Percentiles rank a stretch among this genome's conserved stretches.
Evolutionary conservation across 2,888 invertebrate species (phyloP).

Genomic region (Drosophila multiciliata): DNA sequence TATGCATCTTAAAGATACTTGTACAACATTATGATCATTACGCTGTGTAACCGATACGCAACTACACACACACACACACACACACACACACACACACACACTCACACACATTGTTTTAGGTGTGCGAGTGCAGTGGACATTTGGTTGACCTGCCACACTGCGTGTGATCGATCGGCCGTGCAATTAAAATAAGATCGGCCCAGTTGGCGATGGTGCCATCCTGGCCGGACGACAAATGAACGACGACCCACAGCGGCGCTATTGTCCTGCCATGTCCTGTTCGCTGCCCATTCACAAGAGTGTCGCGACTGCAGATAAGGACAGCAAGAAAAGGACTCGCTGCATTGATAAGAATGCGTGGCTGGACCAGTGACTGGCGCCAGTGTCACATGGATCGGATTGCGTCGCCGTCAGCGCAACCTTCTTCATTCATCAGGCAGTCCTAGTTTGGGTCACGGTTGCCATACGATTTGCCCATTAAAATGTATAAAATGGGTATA

Average conservation of each 20-base stretch:
- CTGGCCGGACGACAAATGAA: constrained; percentile 17
- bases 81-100: neutral
- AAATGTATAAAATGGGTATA: constrained; percentile 19
- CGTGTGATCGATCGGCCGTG: constrained; percentile 57
- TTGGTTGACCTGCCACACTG: constrained; percentile 49
- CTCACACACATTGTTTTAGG: neutral
- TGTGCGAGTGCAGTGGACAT: constrained; percentile 14
- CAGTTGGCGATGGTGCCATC: constrained; percentile 62
- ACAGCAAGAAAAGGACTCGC: constrained; percentile 37
- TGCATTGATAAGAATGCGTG: constrained; percentile 48
- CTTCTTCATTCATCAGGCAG: constrained; percentile 57
- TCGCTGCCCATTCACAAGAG: constrained; percentile 72
- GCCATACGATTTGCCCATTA: constrained; percentile 6
- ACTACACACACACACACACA: constrained; percentile 22
- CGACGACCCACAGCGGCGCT: constrained; percentile 68
- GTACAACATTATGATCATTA: constrained; percentile 74
- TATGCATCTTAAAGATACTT: constrained; percentile 78
- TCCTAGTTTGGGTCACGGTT: constrained; percentile 23
- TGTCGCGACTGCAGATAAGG: constrained; percentile 65
- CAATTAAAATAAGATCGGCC: constrained; percentile 72
- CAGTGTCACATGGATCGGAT: constrained; percentile 42
- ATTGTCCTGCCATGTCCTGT: constrained; percentile 57
- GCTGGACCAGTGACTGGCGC: constrained; percentile 61
- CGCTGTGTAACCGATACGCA: constrained; percentile 64
- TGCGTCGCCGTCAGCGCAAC: constrained; percentile 14